Base-by-base conservation (phyloP, 2,888 invertebrate genomes). In the Ormyrus labotus region DNA sequence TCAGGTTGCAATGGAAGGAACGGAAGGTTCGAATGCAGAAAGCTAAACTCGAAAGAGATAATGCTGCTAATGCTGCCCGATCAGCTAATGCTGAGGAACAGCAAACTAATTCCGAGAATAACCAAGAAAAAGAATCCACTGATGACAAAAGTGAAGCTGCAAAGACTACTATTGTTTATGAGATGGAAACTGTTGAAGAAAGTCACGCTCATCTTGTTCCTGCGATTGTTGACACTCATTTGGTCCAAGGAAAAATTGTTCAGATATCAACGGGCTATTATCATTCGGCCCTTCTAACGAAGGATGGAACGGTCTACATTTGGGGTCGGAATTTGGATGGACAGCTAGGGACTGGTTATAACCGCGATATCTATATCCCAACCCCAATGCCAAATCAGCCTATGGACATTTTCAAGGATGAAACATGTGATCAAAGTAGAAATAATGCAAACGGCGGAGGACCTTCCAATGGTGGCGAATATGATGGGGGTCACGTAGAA, bases 271-370 rank as follows among this genome's bases (percentile, higher is more conserved):
- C 95, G 78, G 98, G 98, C 0, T 95, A 96, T 91, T 95, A 96
- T 87, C 98, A 98, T 89, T 96, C 95, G 58, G 94, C 95, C 60
- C 90, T 96, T 71, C 89, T 96, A 69, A 95, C 95, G 61, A 93
- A 93, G 73, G 92, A 93, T 72, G 96, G 96, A 6, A 92, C 93
- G 7, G 90, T 97, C 1, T 96, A 95, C 86, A 93, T 95, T 0
- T 98, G 97, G 96, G 98, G 98, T 2, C 93, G 96, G 82, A 97
- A 97, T 91, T 93, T 96, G 82, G 97, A 98, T 88, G 97, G 97
- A 55, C 98, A 98, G 89, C 91, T 98, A 74, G 97, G 97, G 34
- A 94, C 94, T 78, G 95, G 95, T 3, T 93, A 93, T 81, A 92
- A 94, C 81, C 93, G 92, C 83, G 93, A 93, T 85, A 91, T 94